These are phyloP conservation scores for Cyrtodaria siliqua DNA, from an alignment of 2,888 invertebrate species.

Conservation along the genomic window DNA sequence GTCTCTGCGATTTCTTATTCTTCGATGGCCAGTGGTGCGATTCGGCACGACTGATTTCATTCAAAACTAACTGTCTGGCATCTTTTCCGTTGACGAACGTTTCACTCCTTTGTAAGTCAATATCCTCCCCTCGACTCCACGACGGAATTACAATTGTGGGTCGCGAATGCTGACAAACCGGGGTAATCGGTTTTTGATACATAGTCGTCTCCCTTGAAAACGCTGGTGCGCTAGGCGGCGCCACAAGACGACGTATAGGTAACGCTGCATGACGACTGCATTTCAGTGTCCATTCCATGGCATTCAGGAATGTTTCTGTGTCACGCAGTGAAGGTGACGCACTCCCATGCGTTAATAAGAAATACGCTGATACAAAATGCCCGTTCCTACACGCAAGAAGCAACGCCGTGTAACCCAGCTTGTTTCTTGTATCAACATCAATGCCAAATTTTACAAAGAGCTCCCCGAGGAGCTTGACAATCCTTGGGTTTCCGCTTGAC, in stretches of 20 bases:
- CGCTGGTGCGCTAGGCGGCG: conserved; percentile 64
- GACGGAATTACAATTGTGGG: conserved; percentile 63
- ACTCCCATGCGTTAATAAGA: conserved; percentile 75
- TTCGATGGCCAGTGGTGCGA: conserved; percentile 63
- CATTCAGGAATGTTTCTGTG: conserved; percentile 80
- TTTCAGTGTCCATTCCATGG: conserved; percentile 79
- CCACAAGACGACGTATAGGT: conserved; percentile 44
- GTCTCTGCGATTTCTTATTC: conserved; percentile 47
- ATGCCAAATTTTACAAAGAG: conserved; percentile 77
- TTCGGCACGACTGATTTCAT: conserved; percentile 70
- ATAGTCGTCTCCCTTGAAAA: conserved; percentile 79
- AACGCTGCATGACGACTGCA: conserved; percentile 55
- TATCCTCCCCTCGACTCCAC: conserved; percentile 67
- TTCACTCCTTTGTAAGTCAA: conserved; percentile 64
- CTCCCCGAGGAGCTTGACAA: conserved; percentile 73
- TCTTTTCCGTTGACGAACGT: conserved; percentile 71
- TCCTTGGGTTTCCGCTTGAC: conserved; percentile 78
- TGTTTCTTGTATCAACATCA: conserved; percentile 81
- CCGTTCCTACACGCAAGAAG: conserved; percentile 82
- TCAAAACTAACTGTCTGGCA: conserved; percentile 73
- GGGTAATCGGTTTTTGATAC: conserved; percentile 73
- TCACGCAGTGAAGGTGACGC: conserved; percentile 81
- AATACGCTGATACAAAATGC: conserved; percentile 81
- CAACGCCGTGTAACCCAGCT: conserved; percentile 82
- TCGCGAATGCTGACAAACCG: conserved; percentile 71